Conservation (phyloP, 2,113 vertebrate species). For the Perccottus glenii region DNA sequence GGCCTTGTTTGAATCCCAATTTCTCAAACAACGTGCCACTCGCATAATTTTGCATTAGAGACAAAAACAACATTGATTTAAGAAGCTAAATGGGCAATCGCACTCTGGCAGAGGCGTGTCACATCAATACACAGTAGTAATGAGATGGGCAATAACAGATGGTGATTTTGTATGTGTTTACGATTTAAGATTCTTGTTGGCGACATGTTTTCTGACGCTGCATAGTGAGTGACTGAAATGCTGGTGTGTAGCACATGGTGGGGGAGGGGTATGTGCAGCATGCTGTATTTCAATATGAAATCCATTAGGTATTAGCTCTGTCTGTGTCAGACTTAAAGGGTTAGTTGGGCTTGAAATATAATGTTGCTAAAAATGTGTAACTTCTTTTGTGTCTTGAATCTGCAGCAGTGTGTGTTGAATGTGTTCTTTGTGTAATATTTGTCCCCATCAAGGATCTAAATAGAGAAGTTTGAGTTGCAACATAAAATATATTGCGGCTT, state of each 20-base stretch:
- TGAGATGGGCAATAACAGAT: slow-evolving; percentile 36
- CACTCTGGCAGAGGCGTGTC: neutral
- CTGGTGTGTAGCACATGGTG: neutral
- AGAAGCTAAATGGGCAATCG: too few species aligned
- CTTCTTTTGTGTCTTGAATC: too few species aligned
- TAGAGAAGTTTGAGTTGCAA: neutral
- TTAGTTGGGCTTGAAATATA: neutral
- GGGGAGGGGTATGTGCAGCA: neutral
- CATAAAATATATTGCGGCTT: neutral
- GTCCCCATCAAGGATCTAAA: too few species aligned
- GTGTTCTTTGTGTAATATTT: too few species aligned
- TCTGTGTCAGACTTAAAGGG: neutral
- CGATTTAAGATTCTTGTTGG: neutral
- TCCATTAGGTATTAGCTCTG: neutral
- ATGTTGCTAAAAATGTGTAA: too few species aligned
- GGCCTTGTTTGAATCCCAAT: too few species aligned
- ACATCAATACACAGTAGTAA: slow-evolving; percentile 22
- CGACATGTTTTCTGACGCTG: slow-evolving; percentile 4
- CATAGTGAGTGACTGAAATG: slow-evolving; percentile 8
- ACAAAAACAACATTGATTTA: too few species aligned
- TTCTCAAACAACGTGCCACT: too few species aligned
- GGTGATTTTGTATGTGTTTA: slow-evolving; percentile 44
- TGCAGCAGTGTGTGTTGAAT: too few species aligned
- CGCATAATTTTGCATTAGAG: too few species aligned
- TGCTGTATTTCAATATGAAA: neutral